Conservation (phyloP, 92 coral and sea anemone genomes). For the Heliopora coerulea region DNA sequence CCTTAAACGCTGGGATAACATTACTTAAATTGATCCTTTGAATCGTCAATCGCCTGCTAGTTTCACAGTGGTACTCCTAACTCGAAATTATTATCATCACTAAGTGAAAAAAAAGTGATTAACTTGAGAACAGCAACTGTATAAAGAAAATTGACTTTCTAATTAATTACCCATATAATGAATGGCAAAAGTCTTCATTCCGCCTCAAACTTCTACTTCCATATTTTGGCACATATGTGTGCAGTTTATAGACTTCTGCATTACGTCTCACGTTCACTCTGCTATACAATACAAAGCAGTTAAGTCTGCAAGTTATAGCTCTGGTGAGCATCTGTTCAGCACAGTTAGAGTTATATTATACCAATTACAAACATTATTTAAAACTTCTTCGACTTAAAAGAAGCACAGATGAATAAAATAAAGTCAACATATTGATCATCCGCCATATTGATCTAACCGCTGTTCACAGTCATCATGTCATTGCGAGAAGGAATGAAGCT, state of each 20-base stretch:
- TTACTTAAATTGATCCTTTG: too few species aligned
- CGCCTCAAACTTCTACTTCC: neutral
- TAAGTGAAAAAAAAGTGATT: too few species aligned
- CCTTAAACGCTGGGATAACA: too few species aligned
- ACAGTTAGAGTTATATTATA: neutral
- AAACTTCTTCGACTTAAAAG: neutral
- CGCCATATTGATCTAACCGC: neutral
- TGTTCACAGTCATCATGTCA: neutral
- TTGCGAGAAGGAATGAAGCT: neutral
- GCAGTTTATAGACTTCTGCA: neutral
- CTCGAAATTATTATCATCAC: too few species aligned
- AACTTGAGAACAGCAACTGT: too few species aligned
- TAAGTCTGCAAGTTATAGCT: neutral
- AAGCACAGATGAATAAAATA: neutral
- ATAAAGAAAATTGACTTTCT: too few species aligned
- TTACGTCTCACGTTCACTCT: neutral
- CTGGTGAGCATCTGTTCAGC: neutral
- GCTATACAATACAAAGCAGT: neutral
- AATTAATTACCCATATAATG: neutral
- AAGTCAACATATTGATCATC: neutral
- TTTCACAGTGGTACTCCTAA: too few species aligned
- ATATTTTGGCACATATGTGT: neutral
- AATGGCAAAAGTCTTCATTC: neutral
- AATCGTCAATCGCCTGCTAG: too few species aligned
- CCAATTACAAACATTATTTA: neutral